A percentile compares a stretch with the other conserved stretches of the same genome.
These are phyloP conservation scores for Darevskia mixta DNA, from an alignment of 2,797 vertebrate genomes.

Conservation along the genomic window DNA sequence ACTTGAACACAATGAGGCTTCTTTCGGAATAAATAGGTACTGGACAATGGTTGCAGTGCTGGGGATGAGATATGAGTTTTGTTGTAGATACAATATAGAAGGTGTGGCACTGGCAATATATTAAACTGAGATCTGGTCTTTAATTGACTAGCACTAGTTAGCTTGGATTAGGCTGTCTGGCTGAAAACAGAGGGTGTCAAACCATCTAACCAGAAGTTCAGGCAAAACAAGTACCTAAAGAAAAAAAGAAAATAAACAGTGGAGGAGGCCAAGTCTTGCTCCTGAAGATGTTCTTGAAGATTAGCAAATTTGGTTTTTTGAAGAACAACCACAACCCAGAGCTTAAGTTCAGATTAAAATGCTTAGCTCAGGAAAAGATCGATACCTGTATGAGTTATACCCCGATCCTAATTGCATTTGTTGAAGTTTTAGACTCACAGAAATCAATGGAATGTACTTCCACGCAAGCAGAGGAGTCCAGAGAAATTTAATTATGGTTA, in stretches of 20 bases:
- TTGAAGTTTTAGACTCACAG: slow-evolving; percentile 4
- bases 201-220: not conserved
- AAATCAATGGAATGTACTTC: slow-evolving; percentile 9
- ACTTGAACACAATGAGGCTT: too few relatives aligned
- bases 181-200: not conserved
- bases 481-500: slow-evolving; percentile 7
- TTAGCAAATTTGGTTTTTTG: not conserved
- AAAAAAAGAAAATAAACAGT: not conserved
- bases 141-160: not conserved
- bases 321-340: too few relatives aligned
- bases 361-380: not conserved
- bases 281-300: not conserved
- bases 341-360: not conserved
- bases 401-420: slow-evolving; percentile 28
- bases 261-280: not conserved
- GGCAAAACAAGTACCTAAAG: not conserved
- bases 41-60: too few relatives aligned
- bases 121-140: not conserved
- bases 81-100: too few relatives aligned
- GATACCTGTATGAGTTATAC: not conserved
- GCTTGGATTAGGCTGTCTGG: not conserved
- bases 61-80: too few relatives aligned
- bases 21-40: too few relatives aligned
- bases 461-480: not conserved
- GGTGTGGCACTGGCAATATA: too few relatives aligned